Percentiles rank a stretch among this genome's conserved stretches.
phyloP scores from a whole-genome alignment of 2,888 invertebrate species.

The Diaprepes abbreviatus region DNA sequence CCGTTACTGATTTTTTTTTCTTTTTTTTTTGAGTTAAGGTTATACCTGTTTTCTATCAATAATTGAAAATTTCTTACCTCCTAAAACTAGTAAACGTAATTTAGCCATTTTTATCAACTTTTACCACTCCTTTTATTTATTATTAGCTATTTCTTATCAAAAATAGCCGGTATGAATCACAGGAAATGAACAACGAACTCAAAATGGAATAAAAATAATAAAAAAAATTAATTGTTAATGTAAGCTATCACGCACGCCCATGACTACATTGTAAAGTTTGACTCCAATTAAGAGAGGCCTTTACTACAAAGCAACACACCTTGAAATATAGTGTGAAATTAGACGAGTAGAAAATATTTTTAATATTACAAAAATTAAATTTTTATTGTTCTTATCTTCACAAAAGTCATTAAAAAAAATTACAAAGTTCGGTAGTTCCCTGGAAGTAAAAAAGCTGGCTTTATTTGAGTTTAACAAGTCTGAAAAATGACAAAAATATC shows the following conservation, averaged over 20 bases:
- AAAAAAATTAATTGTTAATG: not conserved
- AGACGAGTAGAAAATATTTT: too few species aligned
- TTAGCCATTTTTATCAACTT: slow-evolving; percentile 24
- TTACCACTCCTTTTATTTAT: not conserved
- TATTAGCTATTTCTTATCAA: slow-evolving; percentile 12
- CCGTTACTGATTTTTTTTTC: not conserved
- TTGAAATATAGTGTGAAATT: too few species aligned
- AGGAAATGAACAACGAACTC: slow-evolving; percentile 31
- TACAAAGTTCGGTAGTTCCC: not conserved
- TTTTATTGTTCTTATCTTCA: too few species aligned
- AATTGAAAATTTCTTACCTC: slow-evolving; percentile 18
- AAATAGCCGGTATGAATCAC: slow-evolving; percentile 34
- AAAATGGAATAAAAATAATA: slow-evolving; percentile 19
- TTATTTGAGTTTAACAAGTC: not conserved
- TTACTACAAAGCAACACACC: not conserved
- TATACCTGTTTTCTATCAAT: not conserved
- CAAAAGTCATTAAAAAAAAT: not conserved
- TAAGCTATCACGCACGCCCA: not conserved
- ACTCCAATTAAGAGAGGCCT: not conserved
- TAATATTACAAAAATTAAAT: too few species aligned
- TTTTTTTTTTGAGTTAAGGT: too few species aligned
- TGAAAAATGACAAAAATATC: slow-evolving; percentile 53
- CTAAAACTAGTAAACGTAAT: slow-evolving; percentile 23
- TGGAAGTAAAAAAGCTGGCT: not conserved
- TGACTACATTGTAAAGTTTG: not conserved